Percentiles rank a stretch among this genome's conserved stretches.
Evolutionary conservation across 92 coral and sea anemone species (phyloP).

Genomic region (Actinernus sp.): DNA sequence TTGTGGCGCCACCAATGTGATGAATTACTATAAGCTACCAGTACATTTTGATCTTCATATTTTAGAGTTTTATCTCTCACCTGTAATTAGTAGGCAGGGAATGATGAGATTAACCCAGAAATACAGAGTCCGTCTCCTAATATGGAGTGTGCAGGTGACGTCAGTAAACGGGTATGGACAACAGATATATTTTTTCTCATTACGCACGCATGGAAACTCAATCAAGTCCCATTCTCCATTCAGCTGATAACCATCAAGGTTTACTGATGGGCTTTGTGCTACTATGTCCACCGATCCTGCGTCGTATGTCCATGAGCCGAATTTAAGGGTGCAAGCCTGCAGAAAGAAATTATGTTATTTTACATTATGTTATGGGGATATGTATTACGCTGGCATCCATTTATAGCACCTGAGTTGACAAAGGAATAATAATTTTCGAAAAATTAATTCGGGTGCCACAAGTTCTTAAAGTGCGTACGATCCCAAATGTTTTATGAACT

Average conservation of each 20-base stretch:
- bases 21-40: too few species aligned
- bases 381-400: too few species aligned
- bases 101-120: conserved; percentile 86
- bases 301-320: conserved; percentile 97
- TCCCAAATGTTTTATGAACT: too few species aligned
- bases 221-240: conserved; percentile 94
- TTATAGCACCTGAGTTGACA: too few species aligned
- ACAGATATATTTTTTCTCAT: conserved; percentile 69
- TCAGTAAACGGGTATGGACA: conserved; percentile 91
- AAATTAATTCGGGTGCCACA: too few species aligned
- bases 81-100: conserved; percentile 90
- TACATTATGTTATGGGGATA: too few species aligned
- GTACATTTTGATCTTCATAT: too few species aligned
- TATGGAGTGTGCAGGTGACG: conserved; percentile 87
- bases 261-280: conserved; percentile 56
- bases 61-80: conserved; percentile 62
- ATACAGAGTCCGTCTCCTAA: conserved; percentile 83
- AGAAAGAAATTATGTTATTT: conserved; percentile 73
- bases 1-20: too few species aligned
- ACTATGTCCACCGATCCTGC: conserved; percentile 78
- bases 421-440: too few species aligned
- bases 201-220: conserved; percentile 78
- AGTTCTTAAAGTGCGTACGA: too few species aligned
- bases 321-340: conserved; percentile 84
- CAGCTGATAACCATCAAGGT: conserved; percentile 49